Percentiles rank a stretch among this genome's conserved stretches.
phyloP scores from a whole-genome alignment of 1,140 invertebrate species.

The Oedothorax gibbosus region DNA sequence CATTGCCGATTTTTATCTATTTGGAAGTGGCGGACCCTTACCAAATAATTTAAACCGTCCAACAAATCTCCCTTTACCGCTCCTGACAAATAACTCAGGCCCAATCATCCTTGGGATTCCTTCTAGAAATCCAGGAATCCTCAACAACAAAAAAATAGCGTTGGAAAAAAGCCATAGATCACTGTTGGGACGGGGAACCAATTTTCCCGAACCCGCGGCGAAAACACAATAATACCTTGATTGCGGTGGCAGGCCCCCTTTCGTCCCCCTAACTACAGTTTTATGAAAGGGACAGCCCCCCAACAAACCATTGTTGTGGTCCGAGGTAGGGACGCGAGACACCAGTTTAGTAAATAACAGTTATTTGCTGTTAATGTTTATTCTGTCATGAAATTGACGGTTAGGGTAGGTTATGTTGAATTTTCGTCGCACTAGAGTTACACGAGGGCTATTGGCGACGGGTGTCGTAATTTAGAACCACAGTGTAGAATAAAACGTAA shows the following conservation, averaged over 20 bases:
- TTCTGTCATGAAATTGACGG: no score
- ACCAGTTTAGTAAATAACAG: background rate
- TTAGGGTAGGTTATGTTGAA: no score
- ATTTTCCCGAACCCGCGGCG: conserved; percentile 17
- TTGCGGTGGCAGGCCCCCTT: conserved; percentile 37
- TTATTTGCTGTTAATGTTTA: no score
- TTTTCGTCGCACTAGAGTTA: no score
- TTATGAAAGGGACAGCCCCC: conserved; percentile 27
- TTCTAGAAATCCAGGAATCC: conserved; percentile 7
- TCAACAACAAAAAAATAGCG: conserved; percentile 29
- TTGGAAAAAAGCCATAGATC: conserved; percentile 46
- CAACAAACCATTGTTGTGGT: no score
- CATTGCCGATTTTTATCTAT: conserved; percentile 11
- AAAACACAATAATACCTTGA: conserved; percentile 56
- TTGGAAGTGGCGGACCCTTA: background rate
- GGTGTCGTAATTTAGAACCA: no score
- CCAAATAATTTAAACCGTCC: conserved; percentile 3
- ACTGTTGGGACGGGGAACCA: conserved; percentile 11
- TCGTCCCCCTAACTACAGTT: conserved; percentile 43
- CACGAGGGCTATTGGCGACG: no score
- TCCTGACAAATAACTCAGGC: conserved; percentile 53
- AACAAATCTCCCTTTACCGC: conserved; percentile 43
- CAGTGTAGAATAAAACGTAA: no score
- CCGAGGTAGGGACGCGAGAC: conserved; percentile 1
- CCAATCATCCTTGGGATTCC: conserved; percentile 34